Base-by-base conservation (phyloP, 2,888 invertebrate species). In the Orthosia gothica region DNA sequence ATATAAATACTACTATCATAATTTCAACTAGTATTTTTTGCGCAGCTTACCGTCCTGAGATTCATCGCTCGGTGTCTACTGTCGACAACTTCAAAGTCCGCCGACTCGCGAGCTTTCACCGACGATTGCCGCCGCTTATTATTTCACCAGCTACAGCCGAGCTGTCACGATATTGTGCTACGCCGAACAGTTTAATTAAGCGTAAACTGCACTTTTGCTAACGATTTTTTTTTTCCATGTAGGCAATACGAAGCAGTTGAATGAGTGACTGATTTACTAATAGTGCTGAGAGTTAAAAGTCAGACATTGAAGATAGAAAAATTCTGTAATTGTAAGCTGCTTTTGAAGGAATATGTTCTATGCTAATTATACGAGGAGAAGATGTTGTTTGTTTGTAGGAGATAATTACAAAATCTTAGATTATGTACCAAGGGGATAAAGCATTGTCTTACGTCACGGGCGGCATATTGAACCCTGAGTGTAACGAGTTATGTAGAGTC, bases 101-200 rank as follows among this genome's bases (percentile, higher is more conserved):
- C 91, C 91, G 61, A 32, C 50, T 79, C 47, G 45, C 13, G 74
- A 85, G 89, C 91, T 92, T 92, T 91, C 91, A 88, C 91, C 88
- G 74, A 74, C 82, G 75, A 66, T 84, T 76, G 64, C 74, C 79
- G 82, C 84, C 78, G 87, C 85, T 88, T 90, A 91, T 90, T 90
- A 91, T 89, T 90, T 88, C 64, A 81, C 83, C 76, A 70, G 81
- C 70, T 85, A 76, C 83, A 70, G 69, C 71, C 75, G 72, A 73
- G 69, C 87, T 88, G 89, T 88, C 90, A 89, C 89, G 88, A 89
- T 88, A 87, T 84, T 86, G 85, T 85, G n/a, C n/a, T n/a, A 85
- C 81, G 52, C 62, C 71, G 74, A 85, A 88, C 83, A 83, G 85
- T 87, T 85, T 87, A 88, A 89, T 90, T 88, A 88, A 87, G 82